phyloP scores from a whole-genome alignment of 37 sponge, comb jelly and placozoan genomes.

The Beroe forskalii region DNA sequence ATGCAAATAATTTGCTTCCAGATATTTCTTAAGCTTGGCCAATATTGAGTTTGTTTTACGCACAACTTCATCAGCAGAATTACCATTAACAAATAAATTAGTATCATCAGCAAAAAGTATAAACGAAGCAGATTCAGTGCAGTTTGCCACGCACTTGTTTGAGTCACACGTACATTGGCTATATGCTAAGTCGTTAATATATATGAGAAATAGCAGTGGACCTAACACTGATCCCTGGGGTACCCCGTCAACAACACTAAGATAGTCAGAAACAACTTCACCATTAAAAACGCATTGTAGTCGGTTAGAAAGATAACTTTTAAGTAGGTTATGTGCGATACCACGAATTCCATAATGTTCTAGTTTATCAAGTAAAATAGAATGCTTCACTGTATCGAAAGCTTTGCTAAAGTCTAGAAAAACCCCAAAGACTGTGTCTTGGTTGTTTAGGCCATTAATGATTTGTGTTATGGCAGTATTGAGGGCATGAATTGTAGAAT shows the following conservation, averaged over 20 bases:
- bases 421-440: background rate
- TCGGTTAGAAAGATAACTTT: background rate
- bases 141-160: background rate
- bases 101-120: too few relatives aligned
- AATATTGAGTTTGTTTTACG: background rate
- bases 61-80: too few relatives aligned
- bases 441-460: background rate
- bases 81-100: too few relatives aligned
- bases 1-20: background rate
- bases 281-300: background rate
- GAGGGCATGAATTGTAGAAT: background rate
- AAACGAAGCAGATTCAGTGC: too few relatives aligned
- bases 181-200: too few relatives aligned
- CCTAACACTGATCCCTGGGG: too few relatives aligned
- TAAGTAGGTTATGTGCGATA: background rate
- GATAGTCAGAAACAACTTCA: background rate
- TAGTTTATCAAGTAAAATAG: background rate
- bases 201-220: too few relatives aligned
- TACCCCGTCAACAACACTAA: background rate
- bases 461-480: background rate
- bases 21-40: background rate
- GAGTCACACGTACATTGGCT: background rate
- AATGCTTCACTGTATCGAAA: background rate
- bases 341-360: background rate
- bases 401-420: background rate